Base-by-base conservation (phyloP, 1,140 invertebrate species). In the Sitophilus oryzae region DNA sequence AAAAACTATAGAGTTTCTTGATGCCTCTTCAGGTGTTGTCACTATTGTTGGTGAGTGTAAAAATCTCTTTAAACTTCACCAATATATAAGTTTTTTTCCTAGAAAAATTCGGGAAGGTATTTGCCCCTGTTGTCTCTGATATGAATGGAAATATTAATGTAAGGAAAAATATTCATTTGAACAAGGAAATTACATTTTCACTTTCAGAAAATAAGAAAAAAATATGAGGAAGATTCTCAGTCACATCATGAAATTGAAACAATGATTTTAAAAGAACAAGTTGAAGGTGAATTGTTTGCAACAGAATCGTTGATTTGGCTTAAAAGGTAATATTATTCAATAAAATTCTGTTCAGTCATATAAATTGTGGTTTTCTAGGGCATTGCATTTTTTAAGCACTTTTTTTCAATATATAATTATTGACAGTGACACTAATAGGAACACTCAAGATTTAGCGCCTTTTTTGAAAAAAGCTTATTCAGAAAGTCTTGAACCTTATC, bases 81-180 rank as follows among this genome's bases (percentile, higher is more conserved):
- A n/a, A n/a, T n/a, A 30, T 6, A 11, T 62, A 50, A 48, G 45
- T 54, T 35, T 41, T 38, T 62, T 49, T 78, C 79, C 59, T 72
- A 88, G 85, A 85, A 65, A 77, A 78, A 66, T 80, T 86, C 67
- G 85, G 85, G 52, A 85, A 80, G 72, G 69, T 83, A 2, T 88
- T 88, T 67, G 75, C 79, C 35, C 81, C 84, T 10, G 78, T 88
- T 16, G 83, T 81, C 65, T 79, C 79, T 72, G 85, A 88, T 63
- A 84, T 89, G 77, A 78, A 81, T 69, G 80, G 79, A 62, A 88
- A 87, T 70, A 80, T 88, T 62, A 77, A 82, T 64, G 85, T 86
- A 77, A 79, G 75, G 6, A 35, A 2, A 5, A 23, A 46, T 15
- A 25, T 52, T 60, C 36, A 25, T 14, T 52, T 4, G 35, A 40